phyloP scores from a whole-genome alignment of 2,113 vertebrate genomes.

The Hippocampus zosterae region DNA sequence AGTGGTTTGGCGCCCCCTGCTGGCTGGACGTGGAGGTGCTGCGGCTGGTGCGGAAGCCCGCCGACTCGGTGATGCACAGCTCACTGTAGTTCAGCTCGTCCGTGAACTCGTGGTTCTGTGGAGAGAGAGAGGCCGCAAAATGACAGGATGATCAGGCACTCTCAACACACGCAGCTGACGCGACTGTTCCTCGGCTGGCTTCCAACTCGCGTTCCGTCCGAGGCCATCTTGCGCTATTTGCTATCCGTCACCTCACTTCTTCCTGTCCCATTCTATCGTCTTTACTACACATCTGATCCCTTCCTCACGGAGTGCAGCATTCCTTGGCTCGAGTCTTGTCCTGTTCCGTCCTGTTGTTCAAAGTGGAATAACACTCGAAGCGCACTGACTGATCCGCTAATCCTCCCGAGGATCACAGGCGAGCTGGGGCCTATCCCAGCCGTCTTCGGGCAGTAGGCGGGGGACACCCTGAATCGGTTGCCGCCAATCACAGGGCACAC shows the following conservation, averaged over 20 bases:
- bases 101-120: conserved; percentile 86
- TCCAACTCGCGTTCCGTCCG: neutral
- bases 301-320: too few relatives aligned
- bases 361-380: neutral
- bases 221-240: neutral
- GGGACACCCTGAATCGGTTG: too few relatives aligned
- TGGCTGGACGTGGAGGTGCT: conserved; percentile 89
- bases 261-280: neutral
- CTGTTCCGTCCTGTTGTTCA: neutral
- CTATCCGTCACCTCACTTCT: neutral
- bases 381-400: too few relatives aligned
- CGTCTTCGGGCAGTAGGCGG: too few relatives aligned
- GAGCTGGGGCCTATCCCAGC: too few relatives aligned
- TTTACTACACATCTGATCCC: neutral
- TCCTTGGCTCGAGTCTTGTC: neutral
- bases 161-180: neutral
- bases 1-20: conserved; percentile 67
- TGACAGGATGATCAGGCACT: neutral
- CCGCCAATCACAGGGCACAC: too few relatives aligned
- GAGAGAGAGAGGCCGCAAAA: too few relatives aligned
- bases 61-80: conserved; percentile 78
- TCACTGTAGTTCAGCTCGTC: conserved; percentile 85
- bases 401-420: too few relatives aligned
- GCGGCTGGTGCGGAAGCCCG: conserved; percentile 81
- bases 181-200: too few relatives aligned